phyloP scores from a whole-genome alignment of 2,888 invertebrate genomes.

The Ischnus inquisitorius region DNA sequence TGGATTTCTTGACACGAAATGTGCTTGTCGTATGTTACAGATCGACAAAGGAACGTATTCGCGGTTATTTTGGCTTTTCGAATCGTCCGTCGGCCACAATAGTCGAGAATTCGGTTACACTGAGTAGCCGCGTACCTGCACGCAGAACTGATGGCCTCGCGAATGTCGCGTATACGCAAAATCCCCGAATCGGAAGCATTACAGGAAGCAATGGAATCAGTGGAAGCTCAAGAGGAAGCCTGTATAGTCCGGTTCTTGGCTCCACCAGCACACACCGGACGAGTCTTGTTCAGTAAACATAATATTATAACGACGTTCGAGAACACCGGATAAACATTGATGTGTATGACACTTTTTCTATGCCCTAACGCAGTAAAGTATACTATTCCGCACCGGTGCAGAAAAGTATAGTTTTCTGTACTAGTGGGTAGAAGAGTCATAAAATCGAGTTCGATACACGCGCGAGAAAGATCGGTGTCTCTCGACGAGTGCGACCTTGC shows the following conservation, averaged over 20 bases:
- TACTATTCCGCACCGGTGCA: no score
- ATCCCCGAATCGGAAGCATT: conserved; percentile 71
- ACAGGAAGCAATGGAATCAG: conserved; percentile 75
- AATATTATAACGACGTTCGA: neutral
- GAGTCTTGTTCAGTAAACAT: conserved; percentile 37
- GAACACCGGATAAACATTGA: neutral
- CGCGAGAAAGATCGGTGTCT: no score
- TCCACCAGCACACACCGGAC: conserved; percentile 43
- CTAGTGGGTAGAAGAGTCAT: no score
- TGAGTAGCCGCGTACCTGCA: conserved; percentile 54
- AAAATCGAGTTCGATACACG: no score
- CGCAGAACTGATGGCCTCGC: conserved; percentile 34
- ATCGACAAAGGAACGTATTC: conserved; percentile 87
- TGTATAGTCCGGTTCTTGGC: conserved; percentile 61
- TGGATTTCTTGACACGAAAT: neutral
- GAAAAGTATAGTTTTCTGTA: no score
- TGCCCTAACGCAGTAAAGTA: no score
- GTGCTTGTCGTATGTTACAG: conserved; percentile 78
- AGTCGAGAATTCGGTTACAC: conserved; percentile 36
- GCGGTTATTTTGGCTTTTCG: conserved; percentile 87
- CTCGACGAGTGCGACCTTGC: no score
- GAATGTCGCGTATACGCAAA: conserved; percentile 63
- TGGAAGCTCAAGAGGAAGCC: conserved; percentile 55
- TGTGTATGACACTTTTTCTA: no score
- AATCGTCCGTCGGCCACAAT: conserved; percentile 83